Evolutionary conservation across 2,888 invertebrate genomes (phyloP).

Genomic region (Lasioglossum marginatum): DNA sequence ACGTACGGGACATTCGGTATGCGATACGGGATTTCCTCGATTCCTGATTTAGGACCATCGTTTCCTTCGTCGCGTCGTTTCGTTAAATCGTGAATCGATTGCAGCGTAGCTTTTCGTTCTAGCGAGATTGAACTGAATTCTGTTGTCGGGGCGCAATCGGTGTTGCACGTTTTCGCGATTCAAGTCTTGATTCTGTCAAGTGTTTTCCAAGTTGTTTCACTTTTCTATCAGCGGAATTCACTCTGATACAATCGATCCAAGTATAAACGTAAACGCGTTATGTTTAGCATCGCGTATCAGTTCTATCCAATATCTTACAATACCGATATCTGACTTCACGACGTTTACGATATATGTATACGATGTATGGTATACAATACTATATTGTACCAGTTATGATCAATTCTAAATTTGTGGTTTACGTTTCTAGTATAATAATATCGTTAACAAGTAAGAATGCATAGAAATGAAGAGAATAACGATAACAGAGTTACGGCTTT

Average conservation of each 20-base stretch:
- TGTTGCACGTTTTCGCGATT: not conserved
- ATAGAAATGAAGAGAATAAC: not conserved
- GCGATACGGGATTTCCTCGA: not conserved
- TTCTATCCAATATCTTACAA: not conserved
- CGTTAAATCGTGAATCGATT: not conserved
- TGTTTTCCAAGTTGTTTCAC: not conserved
- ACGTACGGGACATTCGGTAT: slow-evolving; percentile 60
- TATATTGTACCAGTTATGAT: not conserved
- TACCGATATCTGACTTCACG: not conserved
- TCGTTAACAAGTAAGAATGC: not conserved
- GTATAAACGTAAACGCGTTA: not conserved
- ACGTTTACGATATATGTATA: not conserved
- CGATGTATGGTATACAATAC: too few relatives aligned
- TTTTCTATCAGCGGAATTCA: not conserved
- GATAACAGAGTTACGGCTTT: not conserved
- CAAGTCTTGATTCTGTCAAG: not conserved
- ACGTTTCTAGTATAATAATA: not conserved
- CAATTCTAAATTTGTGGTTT: not conserved
- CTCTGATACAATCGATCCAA: not conserved
- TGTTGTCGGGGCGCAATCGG: not conserved
- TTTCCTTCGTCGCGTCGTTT: not conserved
- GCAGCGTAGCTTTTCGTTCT: not conserved
- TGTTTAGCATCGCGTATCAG: not conserved
- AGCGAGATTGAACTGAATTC: not conserved
- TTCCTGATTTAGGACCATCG: not conserved